Evolutionary conservation across 2,113 vertebrate species (phyloP).

Genomic region (Daubentonia madagascariensis): DNA sequence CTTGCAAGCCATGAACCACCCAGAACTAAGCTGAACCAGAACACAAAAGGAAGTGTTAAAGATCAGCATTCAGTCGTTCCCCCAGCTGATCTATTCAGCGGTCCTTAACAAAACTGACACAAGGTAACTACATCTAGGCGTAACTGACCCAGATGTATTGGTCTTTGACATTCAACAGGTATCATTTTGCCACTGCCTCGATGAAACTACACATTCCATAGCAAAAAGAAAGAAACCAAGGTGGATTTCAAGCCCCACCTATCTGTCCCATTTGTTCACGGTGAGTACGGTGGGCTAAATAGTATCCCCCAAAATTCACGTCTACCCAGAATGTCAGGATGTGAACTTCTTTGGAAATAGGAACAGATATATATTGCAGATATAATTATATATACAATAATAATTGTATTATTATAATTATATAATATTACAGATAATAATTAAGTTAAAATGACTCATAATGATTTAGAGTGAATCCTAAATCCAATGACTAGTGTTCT

Average conservation of each 20-base stretch:
- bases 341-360: neutral
- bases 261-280: neutral
- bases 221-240: neutral
- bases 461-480: neutral
- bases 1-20: rapidly evolving
- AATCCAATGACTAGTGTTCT: neutral
- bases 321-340: neutral
- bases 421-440: neutral
- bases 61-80: rapidly evolving
- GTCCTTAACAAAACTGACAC: neutral
- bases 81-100: neutral
- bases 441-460: neutral
- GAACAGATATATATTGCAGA: neutral
- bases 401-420: neutral
- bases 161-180: neutral
- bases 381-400: neutral
- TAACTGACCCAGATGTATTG: neutral
- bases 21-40: neutral
- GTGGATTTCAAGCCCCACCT: neutral
- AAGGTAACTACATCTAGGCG: rapidly evolving
- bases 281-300: neutral
- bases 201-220: neutral
- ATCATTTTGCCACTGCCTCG: neutral
- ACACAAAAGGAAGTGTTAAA: neutral
- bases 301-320: neutral